A percentile compares a stretch with the other conserved stretches of the same genome.
These are phyloP conservation scores for Galago senegalensis DNA, from an alignment of 2,797 vertebrate genomes.

Conservation along the genomic window DNA sequence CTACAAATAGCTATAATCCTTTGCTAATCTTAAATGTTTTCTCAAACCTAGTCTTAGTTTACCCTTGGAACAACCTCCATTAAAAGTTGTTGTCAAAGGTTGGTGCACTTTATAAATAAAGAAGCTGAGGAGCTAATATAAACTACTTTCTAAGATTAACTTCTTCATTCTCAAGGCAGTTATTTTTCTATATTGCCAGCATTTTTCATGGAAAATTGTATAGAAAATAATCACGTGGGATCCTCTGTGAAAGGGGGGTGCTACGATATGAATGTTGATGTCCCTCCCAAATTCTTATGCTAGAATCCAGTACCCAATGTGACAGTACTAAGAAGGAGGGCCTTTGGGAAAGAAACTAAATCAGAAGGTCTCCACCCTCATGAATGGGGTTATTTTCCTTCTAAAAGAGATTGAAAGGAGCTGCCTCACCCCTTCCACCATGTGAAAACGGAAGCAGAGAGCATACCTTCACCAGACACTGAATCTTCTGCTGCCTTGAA, in stretches of 20 bases:
- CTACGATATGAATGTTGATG: not conserved
- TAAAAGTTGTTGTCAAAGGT: not conserved
- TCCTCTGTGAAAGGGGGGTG: not conserved
- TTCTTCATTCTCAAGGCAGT: not conserved
- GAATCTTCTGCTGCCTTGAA: not conserved
- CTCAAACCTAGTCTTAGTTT: slow-evolving; percentile 34
- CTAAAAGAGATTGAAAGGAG: not conserved
- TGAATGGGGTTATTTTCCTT: not conserved
- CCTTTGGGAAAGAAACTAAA: not conserved
- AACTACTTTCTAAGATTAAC: slow-evolving; percentile 35
- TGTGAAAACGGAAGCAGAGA: not conserved
- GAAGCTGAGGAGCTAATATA: not conserved
- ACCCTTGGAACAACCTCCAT: not conserved
- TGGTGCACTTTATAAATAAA: not conserved
- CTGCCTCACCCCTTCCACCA: not conserved
- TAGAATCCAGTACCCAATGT: not conserved
- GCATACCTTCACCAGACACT: not conserved
- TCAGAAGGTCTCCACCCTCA: not conserved
- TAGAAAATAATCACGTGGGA: not conserved
- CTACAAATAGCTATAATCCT: not conserved
- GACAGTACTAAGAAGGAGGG: not conserved
- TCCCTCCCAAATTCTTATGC: not conserved
- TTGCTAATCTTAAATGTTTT: slow-evolving; percentile 32
- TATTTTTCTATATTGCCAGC: not conserved
- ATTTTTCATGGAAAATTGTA: not conserved